These are phyloP conservation scores for Teleogryllus oceanicus DNA, from an alignment of 2,888 invertebrate species.

Conservation along the genomic window DNA sequence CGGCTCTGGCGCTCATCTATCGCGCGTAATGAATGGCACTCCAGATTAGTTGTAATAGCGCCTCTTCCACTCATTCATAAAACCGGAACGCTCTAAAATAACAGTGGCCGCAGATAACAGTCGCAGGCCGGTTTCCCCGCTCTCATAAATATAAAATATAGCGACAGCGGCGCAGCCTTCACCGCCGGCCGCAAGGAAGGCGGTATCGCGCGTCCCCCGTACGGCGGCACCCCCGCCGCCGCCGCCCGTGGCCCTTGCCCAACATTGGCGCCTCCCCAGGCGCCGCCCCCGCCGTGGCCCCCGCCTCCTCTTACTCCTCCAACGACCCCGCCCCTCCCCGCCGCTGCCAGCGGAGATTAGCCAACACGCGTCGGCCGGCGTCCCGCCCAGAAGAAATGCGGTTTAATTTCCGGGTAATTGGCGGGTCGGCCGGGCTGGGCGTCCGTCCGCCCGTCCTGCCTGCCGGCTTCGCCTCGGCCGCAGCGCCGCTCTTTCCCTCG, in stretches of 20 bases:
- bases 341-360: slow-evolving; percentile 29
- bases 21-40: slow-evolving; percentile 34
- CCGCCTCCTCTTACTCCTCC: neutral
- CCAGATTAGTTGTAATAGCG: slow-evolving; percentile 34
- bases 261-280: neutral
- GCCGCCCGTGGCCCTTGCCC: slow-evolving; percentile 31
- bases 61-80: slow-evolving; percentile 30
- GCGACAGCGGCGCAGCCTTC: slow-evolving; percentile 18
- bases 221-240: neutral
- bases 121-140: neutral
- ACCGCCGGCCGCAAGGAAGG: slow-evolving; percentile 20
- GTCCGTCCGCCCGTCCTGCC: neutral
- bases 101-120: slow-evolving; percentile 19
- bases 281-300: slow-evolving; percentile 31
- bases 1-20: slow-evolving; percentile 21
- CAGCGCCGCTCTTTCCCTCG: neutral
- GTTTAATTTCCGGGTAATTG: slow-evolving; percentile 28
- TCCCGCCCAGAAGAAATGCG: neutral
- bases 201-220: slow-evolving; percentile 35
- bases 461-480: neutral
- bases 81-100: slow-evolving; percentile 27
- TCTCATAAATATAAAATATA: slow-evolving; percentile 18
- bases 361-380: neutral
- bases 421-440: slow-evolving; percentile 27
- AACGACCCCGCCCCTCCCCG: slow-evolving; percentile 26